Evolutionary conservation across 2,113 vertebrate genomes (phyloP).

Genomic region (Oryzias woworae): DNA sequence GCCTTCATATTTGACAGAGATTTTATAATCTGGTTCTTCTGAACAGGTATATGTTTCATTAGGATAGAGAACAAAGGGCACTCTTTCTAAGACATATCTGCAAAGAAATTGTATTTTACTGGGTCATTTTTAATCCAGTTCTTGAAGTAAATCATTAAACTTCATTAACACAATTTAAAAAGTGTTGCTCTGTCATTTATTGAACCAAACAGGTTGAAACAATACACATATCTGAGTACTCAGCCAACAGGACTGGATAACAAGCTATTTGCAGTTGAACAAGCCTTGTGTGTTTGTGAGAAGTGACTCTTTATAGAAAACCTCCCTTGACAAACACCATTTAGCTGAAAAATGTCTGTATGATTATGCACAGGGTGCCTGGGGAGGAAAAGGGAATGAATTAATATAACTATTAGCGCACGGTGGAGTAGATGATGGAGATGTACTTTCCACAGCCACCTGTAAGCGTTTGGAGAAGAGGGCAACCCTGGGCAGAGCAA

Average conservation of each 20-base stretch:
- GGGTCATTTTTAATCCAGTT: too few relatives aligned
- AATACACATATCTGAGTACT: conserved; percentile 30
- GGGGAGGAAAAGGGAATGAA: conserved; percentile 62
- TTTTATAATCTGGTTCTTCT: too few relatives aligned
- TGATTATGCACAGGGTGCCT: conserved; percentile 65
- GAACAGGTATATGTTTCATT: conserved; percentile 72
- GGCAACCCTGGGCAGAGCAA: conserved; percentile 60
- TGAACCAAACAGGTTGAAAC: conserved; percentile 2
- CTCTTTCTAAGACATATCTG: not conserved
- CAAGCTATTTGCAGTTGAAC: conserved; percentile 69
- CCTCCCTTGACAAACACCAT: conserved; percentile 72
- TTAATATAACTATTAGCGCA: conserved; percentile 75
- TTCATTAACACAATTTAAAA: too few relatives aligned
- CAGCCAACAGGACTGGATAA: conserved; percentile 59
- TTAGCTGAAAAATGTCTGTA: conserved; percentile 74
- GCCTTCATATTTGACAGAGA: too few relatives aligned
- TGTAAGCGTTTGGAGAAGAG: conserved; percentile 69
- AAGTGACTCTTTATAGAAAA: conserved; percentile 30
- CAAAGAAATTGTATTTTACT: too few relatives aligned
- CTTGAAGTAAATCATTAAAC: too few relatives aligned
- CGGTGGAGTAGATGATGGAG: conserved; percentile 68
- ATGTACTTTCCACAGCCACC: conserved; percentile 76
- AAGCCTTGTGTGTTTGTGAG: conserved; percentile 49
- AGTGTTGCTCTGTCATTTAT: conserved; percentile 1
- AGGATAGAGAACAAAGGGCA: conserved; percentile 69